Evolutionary conservation across 2,113 vertebrate genomes (phyloP), one percentile per base, ranked within the genome.

Genomic region (Ophiodon elongatus): DNA sequence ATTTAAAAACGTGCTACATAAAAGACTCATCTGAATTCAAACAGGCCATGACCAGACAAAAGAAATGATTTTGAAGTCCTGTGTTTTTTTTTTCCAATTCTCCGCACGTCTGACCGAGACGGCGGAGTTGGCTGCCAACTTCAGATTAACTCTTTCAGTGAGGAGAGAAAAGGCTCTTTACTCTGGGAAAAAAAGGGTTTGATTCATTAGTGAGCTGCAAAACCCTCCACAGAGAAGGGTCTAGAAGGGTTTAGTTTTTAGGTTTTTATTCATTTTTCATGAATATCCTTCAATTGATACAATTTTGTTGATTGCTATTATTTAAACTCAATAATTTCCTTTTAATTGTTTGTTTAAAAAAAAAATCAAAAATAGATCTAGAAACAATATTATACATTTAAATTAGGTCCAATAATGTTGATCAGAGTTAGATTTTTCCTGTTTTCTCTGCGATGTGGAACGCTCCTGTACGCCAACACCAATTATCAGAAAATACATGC

Each of bases 71-170:
- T 86, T 86, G 52, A 83, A 82, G 77, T 79, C 83, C 70, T 85
- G 90, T 90, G 85, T 86, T 87, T 91, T 88, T 91, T 84, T 72
- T 91, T 84, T 68, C 45, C n/a, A 4, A 93, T 93, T 94, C 91
- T 85, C 85, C 9, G 89, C 92, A 92, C 92, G 86, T 94, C 91
- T 89, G 92, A 87, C 79, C 74, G 79, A 93, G 88, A 83, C 85
- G 73, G 88, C 56, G 82, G 86, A 90, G 88, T 72, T 77, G 84
- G 80, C 87, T 94, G 94, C 93, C 94, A 95, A 92, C 87, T 91
- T 89, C 85, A 93, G 89, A 95, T 94, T 89, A 95, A 94, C 94
- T 93, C 94, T 93, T 95, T 94, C 91, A 90, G 80, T 2, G 54
- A 81, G 85, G 80, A 80, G 75, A 87, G 84, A 90, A 83, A 84